Evolutionary conservation across 92 coral and sea anemone species (phyloP), one percentile per base, ranked within the genome.

Genomic region (Muricea muricata): DNA sequence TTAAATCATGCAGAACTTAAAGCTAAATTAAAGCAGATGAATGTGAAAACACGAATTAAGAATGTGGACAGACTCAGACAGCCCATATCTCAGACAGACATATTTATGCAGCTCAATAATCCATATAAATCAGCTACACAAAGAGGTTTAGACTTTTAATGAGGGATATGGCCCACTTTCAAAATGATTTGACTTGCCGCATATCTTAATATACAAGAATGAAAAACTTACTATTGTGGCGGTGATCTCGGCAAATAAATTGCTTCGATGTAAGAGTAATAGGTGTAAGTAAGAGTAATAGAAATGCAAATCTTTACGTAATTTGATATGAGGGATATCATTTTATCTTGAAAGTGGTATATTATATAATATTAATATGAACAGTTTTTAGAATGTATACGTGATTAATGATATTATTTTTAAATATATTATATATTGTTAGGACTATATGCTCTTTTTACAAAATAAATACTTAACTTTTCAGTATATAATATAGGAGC

Each of bases 31-130:
- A 54, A 52, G 40, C 57, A 65, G 32, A 33, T 79, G 75, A 54
- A 55, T 18, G 48, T 79, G 18, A 37, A 30, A 18, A 79, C 86
- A 50, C 15, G 25, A 68, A 21, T 68, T 15, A 21, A 74, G 60
- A 81, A 48, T 47, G 56, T 23, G 1, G 85, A 81, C 24, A 81
- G 56, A 46, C 85, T 81, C 30, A 65, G 85, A 72, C 74, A 81
- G 54, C n/a, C n/a, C n/a, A n/a, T n/a, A 25, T 81, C 5, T 45
- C 63, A 37, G 63, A 35, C 20, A 52, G 71, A 30, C 79, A 63
- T 18, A 63, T 63, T 32, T 63, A 63, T 31, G 70, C 70, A 10
- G 39, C 39, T 7, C 70, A 63, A 63, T 63, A 63, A 63, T 7
- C 24, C 60, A 20, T 52, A 5, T 45, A 45, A 52, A 52, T 52